Conservation (phyloP, 2,113 vertebrate species). For the Sorex araneus region DNA sequence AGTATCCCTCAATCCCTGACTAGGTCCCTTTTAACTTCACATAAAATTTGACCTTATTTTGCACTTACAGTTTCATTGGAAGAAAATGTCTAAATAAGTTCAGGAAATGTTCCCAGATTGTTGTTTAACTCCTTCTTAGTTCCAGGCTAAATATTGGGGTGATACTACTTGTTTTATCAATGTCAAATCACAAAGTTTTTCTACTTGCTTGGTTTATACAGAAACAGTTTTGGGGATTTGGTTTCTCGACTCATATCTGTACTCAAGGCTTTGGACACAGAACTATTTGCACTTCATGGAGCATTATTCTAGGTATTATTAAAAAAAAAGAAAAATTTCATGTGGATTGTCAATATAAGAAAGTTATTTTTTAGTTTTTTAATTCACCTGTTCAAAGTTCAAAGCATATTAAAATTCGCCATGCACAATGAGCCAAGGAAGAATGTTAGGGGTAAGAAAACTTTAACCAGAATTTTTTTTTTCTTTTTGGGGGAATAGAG, state of each 20-base stretch:
- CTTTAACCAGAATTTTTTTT: too few relatives aligned
- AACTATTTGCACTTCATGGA: neutral
- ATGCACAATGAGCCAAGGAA: neutral
- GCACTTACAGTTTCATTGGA: constrained; percentile 64
- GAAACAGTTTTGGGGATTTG: neutral
- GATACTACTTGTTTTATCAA: neutral
- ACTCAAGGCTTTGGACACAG: neutral
- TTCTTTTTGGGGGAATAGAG: too few relatives aligned
- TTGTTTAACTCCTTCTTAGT: constrained; percentile 54
- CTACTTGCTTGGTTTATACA: neutral
- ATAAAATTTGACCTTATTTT: constrained; percentile 67
- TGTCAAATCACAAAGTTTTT: constrained; percentile 30
- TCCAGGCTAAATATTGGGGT: neutral
- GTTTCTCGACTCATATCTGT: neutral
- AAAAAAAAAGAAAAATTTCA: neutral
- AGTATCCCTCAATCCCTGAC: constrained; percentile 38
- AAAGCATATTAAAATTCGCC: neutral
- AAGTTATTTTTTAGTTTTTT: neutral
- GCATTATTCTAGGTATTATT: neutral
- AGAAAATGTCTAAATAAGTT: neutral
- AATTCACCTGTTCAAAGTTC: neutral
- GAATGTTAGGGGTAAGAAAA: neutral
- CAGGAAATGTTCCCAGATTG: constrained; percentile 35
- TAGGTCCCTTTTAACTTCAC: constrained; percentile 61
- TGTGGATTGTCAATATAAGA: constrained; percentile 20